Conservation (phyloP, 2,113 vertebrate genomes). For the Chroicocephalus ridibundus region DNA sequence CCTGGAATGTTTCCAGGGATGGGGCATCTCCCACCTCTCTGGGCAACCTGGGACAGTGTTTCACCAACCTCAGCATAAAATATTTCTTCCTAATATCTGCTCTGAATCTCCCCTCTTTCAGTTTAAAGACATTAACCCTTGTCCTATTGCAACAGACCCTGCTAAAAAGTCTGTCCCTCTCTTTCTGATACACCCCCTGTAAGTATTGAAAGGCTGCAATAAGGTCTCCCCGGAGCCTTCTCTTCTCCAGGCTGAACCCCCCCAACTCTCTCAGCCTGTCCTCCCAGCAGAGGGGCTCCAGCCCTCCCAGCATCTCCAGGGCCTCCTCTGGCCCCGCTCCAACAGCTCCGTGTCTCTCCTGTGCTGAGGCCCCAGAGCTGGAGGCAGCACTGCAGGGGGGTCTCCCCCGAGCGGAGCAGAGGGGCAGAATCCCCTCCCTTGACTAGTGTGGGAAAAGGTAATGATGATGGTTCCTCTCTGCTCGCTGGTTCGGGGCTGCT, state of each 20-base stretch:
- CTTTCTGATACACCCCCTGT: no score
- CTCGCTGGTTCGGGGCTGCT: background rate
- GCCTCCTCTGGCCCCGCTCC: background rate
- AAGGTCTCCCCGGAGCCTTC: no score
- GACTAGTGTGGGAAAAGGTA: background rate
- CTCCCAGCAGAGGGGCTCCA: background rate
- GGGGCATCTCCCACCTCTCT: background rate
- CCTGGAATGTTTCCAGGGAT: background rate
- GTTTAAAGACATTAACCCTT: no score
- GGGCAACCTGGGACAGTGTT: no score
- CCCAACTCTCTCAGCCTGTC: no score
- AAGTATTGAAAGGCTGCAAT: no score
- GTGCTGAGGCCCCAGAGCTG: background rate
- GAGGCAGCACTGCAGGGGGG: background rate
- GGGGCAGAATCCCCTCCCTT: background rate
- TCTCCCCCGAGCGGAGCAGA: background rate
- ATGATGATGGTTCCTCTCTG: background rate
- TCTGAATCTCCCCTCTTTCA: no score
- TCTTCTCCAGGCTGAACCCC: no score
- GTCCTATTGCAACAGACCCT: no score
- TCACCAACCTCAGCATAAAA: no score
- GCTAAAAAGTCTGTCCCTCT: no score
- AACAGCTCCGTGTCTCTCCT: background rate
- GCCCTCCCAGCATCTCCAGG: background rate
- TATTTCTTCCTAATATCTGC: no score